These are phyloP conservation scores for Pogonus chalceus DNA, from an alignment of 1,140 invertebrate genomes.

Conservation along the genomic window DNA sequence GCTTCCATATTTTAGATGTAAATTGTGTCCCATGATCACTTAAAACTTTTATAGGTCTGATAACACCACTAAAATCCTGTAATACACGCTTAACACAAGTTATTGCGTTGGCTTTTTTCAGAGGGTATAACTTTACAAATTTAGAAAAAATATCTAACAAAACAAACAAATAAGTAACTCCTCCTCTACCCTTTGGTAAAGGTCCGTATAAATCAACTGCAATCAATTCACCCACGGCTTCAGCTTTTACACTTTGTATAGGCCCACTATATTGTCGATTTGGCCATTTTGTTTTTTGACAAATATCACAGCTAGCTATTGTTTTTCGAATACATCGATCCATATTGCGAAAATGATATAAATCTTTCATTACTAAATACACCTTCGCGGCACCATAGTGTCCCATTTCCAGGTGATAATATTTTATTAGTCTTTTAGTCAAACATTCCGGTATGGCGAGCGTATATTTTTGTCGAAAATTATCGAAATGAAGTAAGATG, in stretches of 20 bases:
- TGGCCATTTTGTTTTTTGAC: slow-evolving; percentile 14
- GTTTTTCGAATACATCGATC: slow-evolving; percentile 13
- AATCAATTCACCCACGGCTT: slow-evolving; percentile 20
- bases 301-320: slow-evolving; percentile 18
- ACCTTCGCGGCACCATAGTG: slow-evolving; percentile 29
- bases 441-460: not conserved
- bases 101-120: slow-evolving; percentile 20
- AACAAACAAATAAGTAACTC: slow-evolving; percentile 20
- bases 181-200: slow-evolving; percentile 16
- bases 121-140: slow-evolving; percentile 23
- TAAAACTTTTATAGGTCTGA: slow-evolving; percentile 13
- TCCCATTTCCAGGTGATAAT: slow-evolving; percentile 24
- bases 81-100: slow-evolving; percentile 12
- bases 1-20: slow-evolving; percentile 11
- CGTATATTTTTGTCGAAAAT: not conserved
- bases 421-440: slow-evolving; percentile 12
- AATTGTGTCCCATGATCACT: slow-evolving; percentile 17
- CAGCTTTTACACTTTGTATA: slow-evolving; percentile 9
- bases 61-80: slow-evolving; percentile 10
- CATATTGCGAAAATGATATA: slow-evolving; percentile 25
- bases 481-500: not conserved
- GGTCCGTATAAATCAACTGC: slow-evolving; percentile 25
- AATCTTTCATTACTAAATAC: slow-evolving; percentile 20
- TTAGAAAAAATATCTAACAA: slow-evolving; percentile 26
- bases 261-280: not conserved